These are phyloP conservation scores for Strigamia crassipes DNA, from an alignment of 2,888 invertebrate species.

Conservation along the genomic window DNA sequence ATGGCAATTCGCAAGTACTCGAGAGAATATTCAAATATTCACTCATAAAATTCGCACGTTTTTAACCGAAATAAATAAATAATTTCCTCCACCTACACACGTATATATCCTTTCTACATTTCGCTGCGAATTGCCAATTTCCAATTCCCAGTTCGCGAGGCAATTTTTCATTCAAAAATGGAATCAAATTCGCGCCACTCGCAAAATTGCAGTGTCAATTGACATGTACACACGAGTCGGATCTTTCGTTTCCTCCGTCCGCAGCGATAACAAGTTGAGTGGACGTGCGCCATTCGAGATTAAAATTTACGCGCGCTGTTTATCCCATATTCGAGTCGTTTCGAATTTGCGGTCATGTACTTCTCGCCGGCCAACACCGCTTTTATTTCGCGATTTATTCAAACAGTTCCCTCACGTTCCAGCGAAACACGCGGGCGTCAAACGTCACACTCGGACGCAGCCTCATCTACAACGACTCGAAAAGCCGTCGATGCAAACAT, in stretches of 20 bases:
- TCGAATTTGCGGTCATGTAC: slow-evolving; percentile 28
- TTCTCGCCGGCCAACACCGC: background rate
- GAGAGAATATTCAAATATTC: too few relatives aligned
- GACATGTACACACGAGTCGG: background rate
- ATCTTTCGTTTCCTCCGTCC: background rate
- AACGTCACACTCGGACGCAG: slow-evolving; percentile 37
- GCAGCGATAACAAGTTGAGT: background rate
- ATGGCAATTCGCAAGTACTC: too few relatives aligned
- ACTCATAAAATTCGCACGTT: too few relatives aligned
- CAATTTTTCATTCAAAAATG: too few relatives aligned
- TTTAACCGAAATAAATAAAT: too few relatives aligned
- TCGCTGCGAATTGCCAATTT: too few relatives aligned
- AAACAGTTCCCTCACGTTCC: background rate
- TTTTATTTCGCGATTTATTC: slow-evolving; percentile 12
- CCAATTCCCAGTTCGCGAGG: too few relatives aligned
- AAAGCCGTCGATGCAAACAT: slow-evolving; percentile 42
- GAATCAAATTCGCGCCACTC: too few relatives aligned
- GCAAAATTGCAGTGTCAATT: background rate
- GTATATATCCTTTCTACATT: too few relatives aligned
- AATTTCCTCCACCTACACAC: too few relatives aligned
- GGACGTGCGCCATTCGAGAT: slow-evolving; percentile 5
- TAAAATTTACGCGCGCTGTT: slow-evolving; percentile 2
- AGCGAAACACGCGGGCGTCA: slow-evolving; percentile 19
- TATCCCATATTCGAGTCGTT: slow-evolving; percentile 23
- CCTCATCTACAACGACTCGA: slow-evolving; percentile 29